phyloP scores from a whole-genome alignment of 2,113 vertebrate genomes.

The Erpornis zantholeuca region DNA sequence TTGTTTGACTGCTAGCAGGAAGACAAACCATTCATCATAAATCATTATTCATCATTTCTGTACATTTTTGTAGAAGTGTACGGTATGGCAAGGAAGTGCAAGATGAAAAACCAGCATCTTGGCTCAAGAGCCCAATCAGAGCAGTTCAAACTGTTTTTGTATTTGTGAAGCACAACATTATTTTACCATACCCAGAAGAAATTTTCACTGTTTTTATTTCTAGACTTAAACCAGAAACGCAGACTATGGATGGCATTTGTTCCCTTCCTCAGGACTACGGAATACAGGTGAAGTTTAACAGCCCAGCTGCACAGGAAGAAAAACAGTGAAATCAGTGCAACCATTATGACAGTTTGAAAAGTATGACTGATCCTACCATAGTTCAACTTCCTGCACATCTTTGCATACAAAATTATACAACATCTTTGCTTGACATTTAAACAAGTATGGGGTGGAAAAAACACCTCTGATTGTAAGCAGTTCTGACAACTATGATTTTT shows the following conservation, averaged over 20 bases:
- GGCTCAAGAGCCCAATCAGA: not conserved
- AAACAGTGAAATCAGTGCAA: not conserved
- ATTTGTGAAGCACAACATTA: not conserved
- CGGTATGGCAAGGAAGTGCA: not conserved
- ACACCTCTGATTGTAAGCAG: not conserved
- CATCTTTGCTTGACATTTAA: not conserved
- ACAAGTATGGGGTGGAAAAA: not conserved
- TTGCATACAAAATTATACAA: not conserved
- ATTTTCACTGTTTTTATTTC: not conserved
- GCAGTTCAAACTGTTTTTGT: not conserved
- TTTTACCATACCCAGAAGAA: not conserved
- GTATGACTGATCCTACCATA: not conserved
- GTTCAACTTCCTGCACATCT: not conserved
- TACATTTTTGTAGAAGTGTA: not conserved
- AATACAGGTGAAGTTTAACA: not conserved
- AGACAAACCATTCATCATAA: not conserved
- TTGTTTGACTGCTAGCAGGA: not conserved
- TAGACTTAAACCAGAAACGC: not conserved
- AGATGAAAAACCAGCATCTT: not conserved
- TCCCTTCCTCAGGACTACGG: not conserved
- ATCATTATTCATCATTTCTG: not conserved
- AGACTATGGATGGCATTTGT: not conserved
- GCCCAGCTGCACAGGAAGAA: not conserved
- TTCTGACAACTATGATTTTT: not conserved
- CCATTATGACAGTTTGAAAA: not conserved